Conservation (phyloP, 2,888 invertebrate genomes). For the Panzeria rudis region DNA sequence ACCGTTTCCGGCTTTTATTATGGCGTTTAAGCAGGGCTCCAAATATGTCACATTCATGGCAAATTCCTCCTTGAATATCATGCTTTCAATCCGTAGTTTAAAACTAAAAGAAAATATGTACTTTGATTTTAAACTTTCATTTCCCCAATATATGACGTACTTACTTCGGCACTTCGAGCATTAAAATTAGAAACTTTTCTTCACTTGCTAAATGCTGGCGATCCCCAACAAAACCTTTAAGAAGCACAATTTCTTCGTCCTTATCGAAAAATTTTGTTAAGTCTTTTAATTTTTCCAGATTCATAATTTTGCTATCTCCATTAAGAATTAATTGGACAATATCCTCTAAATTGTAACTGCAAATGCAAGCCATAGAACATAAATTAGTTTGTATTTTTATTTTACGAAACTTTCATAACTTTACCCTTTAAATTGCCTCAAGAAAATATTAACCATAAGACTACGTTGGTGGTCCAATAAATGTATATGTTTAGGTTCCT, state of each 20-base stretch:
- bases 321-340: conserved; percentile 93
- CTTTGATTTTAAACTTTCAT: too few species aligned
- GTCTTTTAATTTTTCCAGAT: conserved; percentile 95
- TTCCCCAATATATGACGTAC: conserved; percentile 77
- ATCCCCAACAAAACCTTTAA: conserved; percentile 94
- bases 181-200: conserved; percentile 95
- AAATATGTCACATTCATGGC: conserved; percentile 94
- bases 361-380: conserved; percentile 1
- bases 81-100: conserved; percentile 95
- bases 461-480: conserved; percentile 96
- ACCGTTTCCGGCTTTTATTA: conserved; percentile 94
- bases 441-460: conserved; percentile 98
- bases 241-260: conserved; percentile 95
- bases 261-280: conserved; percentile 96
- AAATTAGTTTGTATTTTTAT: background rate
- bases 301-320: conserved; percentile 94
- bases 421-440: conserved; percentile 97
- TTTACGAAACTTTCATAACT: background rate
- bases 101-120: conserved; percentile 87
- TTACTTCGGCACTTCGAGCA: conserved; percentile 95
- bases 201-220: conserved; percentile 93
- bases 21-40: conserved; percentile 95
- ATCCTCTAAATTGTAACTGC: conserved; percentile 89
- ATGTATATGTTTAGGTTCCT: conserved; percentile 93
- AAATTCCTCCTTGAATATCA: conserved; percentile 97